Evolutionary conservation across 2,888 invertebrate species (phyloP).

Genomic region (Cosmorhoe ocellata): DNA sequence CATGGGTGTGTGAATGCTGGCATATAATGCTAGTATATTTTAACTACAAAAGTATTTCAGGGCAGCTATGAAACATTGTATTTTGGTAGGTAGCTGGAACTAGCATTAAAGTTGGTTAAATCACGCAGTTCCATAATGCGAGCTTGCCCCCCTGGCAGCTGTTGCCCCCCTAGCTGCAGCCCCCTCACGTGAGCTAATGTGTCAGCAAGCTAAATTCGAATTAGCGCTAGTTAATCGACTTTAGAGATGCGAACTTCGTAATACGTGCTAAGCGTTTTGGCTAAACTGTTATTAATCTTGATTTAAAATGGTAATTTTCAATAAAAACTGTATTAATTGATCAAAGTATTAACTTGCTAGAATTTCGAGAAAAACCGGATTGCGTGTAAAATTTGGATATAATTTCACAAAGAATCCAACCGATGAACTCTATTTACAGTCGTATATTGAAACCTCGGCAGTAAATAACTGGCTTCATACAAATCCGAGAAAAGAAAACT

Average conservation of each 20-base stretch:
- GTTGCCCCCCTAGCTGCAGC: constrained; percentile 16
- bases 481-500: constrained; percentile 8
- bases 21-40: too few species aligned
- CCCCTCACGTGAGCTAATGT: constrained; percentile 43
- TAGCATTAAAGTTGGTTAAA: constrained; percentile 11
- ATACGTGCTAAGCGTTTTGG: constrained; percentile 43
- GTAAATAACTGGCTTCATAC: not conserved
- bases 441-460: constrained; percentile 3
- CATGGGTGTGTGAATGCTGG: too few species aligned
- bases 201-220: constrained; percentile 50
- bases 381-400: too few species aligned
- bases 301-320: constrained; percentile 25
- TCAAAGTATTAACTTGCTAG: too few species aligned
- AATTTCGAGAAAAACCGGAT: too few species aligned
- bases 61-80: not conserved
- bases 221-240: constrained; percentile 53
- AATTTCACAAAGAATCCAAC: too few species aligned
- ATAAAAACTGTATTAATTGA: not conserved
- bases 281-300: constrained; percentile 48
- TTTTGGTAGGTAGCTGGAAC: not conserved
- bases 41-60: too few species aligned
- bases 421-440: too few species aligned
- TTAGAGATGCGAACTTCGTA: constrained; percentile 44
- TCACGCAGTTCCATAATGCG: constrained; percentile 32
- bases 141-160: constrained; percentile 31